Conservation (phyloP, 2,888 invertebrate species). For the Andrena camellia region DNA sequence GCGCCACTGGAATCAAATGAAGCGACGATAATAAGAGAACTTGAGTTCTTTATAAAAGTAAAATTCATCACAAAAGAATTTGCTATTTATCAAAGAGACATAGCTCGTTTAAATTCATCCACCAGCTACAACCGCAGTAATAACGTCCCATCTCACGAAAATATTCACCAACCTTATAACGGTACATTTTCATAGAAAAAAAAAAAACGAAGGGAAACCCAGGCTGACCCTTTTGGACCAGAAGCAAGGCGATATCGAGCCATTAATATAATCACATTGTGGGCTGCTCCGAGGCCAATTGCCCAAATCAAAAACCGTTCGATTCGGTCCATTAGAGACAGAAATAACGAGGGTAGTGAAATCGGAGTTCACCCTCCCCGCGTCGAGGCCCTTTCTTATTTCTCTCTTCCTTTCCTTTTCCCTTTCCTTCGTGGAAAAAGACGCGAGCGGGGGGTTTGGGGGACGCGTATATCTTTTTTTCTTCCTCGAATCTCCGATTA, state of each 20-base stretch:
- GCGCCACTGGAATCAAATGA: not conserved
- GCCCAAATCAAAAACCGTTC: not conserved
- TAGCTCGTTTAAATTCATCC: too few relatives aligned
- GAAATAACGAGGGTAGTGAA: slow-evolving; percentile 9
- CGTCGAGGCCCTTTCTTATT: not conserved
- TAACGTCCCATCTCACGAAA: too few relatives aligned
- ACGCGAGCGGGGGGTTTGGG: too few relatives aligned
- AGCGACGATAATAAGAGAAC: too few relatives aligned
- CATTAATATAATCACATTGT: not conserved
- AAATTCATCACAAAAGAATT: too few relatives aligned
- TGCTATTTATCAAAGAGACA: too few relatives aligned
- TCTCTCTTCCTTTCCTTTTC: not conserved
- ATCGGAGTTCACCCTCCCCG: slow-evolving; percentile 1
- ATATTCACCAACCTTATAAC: too few relatives aligned
- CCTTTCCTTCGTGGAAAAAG: too few relatives aligned
- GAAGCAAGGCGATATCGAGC: not conserved
- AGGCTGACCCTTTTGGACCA: not conserved
- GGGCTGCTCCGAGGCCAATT: not conserved
- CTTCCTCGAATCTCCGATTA: not conserved
- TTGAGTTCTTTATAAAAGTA: too few relatives aligned
- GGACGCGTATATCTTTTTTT: not conserved
- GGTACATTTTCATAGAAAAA: too few relatives aligned
- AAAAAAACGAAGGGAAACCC: too few relatives aligned
- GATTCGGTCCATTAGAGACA: not conserved
- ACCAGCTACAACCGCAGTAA: too few relatives aligned